Base-by-base conservation (phyloP, 2,888 invertebrate species). In the Bombylius major region DNA sequence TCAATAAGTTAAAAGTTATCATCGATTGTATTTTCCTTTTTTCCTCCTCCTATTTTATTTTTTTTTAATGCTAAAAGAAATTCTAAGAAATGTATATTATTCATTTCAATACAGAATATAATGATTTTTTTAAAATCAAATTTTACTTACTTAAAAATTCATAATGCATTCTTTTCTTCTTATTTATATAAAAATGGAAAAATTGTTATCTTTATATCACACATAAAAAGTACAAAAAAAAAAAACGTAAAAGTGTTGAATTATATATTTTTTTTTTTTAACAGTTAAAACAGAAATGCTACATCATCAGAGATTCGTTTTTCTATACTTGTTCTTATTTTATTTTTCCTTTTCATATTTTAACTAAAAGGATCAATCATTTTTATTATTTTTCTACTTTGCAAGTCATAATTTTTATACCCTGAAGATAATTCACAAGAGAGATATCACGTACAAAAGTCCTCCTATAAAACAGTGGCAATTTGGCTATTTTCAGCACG, bases 401-500 rank as follows among this genome's bases (percentile, higher is more conserved):
- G 39, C 39, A 42, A 42, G 39, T 42, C 39, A 11, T 42, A 42
- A 42, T 42, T 42, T 42, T 42, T 42, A n/a, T n/a, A 11, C 11
- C 36, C 36, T 36, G 36, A 36, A 9, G 36, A 36, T 6, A 36
- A 36, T 36, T 36, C 36, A 36, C 9, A 42, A 11, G 11, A 11
- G 11, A 42, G 12, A 42, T 42, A 42, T 42, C 39, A 42, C 39
- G 39, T 42, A 36, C 34, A 36, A 23, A 7, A 42, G 39, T 42
- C 39, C 12, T 42, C 39, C 12, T 23, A 23, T 23, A 23, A 2
- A 11, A 42, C 39, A 42, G 11, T 42, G 39, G 55, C 51, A 55
- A 55, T 55, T 55, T 55, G 50, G 50, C 50, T 51, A 55, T 55
- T 55, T 55, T 55, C 55, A 55, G 55, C 55, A 55, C 55, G 55